Conservation (phyloP, 2,797 vertebrate genomes). For the Characodon lateralis region DNA sequence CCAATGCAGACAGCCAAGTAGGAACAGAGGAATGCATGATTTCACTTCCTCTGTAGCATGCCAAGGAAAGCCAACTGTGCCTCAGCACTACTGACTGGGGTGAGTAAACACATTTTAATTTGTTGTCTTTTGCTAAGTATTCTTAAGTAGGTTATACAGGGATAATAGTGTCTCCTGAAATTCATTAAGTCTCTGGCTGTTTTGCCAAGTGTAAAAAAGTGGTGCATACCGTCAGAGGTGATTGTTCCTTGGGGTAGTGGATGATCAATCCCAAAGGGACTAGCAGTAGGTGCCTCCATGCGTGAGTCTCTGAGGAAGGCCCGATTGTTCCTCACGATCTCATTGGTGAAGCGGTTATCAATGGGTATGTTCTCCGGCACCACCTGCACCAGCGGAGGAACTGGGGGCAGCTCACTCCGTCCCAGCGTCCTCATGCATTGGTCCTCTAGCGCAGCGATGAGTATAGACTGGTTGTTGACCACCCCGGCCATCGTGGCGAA, state of each 20-base stretch:
- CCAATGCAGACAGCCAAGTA: constrained; percentile 46
- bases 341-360: constrained; percentile 89
- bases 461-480: constrained; percentile 96
- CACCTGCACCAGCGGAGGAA: constrained; percentile 95
- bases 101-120: constrained; percentile 35
- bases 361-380: constrained; percentile 91
- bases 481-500: constrained; percentile 88
- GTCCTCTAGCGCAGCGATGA: constrained; percentile 91
- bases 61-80: constrained; percentile 57
- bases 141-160: background rate
- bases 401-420: constrained; percentile 83
- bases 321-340: constrained; percentile 90
- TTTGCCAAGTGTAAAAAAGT: background rate
- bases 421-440: constrained; percentile 89
- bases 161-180: background rate
- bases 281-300: constrained; percentile 85
- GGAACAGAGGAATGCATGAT: constrained; percentile 69
- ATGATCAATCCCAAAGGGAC: constrained; percentile 88
- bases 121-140: constrained; percentile 15
- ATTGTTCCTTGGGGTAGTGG: constrained; percentile 86
- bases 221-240: constrained; percentile 87
- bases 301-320: constrained; percentile 86
- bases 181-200: background rate
- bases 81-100: constrained; percentile 38
- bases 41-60: constrained; percentile 48